Evolutionary conservation across 2,797 vertebrate species (phyloP).

Genomic region (Anguilla obscura): DNA sequence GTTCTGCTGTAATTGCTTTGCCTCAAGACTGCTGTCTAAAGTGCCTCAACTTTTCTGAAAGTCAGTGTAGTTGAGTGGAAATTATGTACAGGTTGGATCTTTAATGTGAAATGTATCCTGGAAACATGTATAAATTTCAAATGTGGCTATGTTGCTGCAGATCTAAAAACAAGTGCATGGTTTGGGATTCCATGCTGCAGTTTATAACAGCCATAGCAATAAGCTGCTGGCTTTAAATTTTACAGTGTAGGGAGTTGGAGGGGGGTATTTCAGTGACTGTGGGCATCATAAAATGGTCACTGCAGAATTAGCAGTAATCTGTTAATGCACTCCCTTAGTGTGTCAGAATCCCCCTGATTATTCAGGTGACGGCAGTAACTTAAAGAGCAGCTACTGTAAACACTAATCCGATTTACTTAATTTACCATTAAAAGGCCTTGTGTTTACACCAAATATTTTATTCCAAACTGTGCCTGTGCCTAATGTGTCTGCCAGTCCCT

Average conservation of each 20-base stretch:
- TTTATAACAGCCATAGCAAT: background rate
- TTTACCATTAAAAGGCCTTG: background rate
- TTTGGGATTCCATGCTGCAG: background rate
- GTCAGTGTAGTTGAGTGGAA: slow-evolving; percentile 9
- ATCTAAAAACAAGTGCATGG: background rate
- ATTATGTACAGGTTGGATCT: background rate
- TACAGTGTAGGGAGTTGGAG: background rate
- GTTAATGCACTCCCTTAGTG: background rate
- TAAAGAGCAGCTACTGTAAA: background rate
- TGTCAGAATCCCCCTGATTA: background rate
- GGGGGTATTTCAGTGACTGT: background rate
- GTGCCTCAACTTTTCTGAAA: slow-evolving; percentile 14
- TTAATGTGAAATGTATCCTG: background rate
- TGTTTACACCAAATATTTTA: background rate
- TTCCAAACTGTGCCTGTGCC: background rate
- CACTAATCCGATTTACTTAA: background rate
- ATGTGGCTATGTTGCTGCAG: background rate
- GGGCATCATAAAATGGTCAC: background rate
- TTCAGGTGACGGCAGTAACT: background rate
- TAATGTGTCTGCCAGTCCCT: background rate
- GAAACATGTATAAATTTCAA: background rate
- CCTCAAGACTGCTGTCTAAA: slow-evolving; percentile 21
- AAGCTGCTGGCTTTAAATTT: background rate
- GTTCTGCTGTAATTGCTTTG: slow-evolving; percentile 24
- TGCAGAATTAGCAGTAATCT: background rate